Evolutionary conservation across 2,113 vertebrate species (phyloP).

Genomic region (Ailurus styani): DNA sequence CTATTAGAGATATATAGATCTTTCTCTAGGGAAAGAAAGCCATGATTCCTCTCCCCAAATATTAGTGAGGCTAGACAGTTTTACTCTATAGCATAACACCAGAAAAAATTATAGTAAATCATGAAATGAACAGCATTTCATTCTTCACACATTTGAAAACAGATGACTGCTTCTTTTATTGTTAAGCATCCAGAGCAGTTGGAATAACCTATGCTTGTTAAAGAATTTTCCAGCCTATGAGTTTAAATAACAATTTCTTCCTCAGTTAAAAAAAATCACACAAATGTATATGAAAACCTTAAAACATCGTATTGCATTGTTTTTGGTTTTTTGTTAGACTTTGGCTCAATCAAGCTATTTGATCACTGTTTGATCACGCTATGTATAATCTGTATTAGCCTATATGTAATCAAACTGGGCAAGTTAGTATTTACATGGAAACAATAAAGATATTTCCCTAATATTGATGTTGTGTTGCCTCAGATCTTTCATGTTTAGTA

Average conservation of each 20-base stretch:
- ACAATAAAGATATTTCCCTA: not conserved
- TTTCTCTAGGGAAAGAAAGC: not conserved
- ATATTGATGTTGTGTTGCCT: not conserved
- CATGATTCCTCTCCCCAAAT: not conserved
- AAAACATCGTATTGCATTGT: not conserved
- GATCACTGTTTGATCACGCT: not conserved
- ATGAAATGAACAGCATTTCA: not conserved
- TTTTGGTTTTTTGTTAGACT: not conserved
- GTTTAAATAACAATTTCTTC: slow-evolving; percentile 43
- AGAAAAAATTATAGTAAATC: not conserved
- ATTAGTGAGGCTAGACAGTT: not conserved
- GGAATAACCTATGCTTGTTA: not conserved
- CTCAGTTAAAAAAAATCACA: not conserved
- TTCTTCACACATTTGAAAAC: not conserved
- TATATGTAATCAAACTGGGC: not conserved
- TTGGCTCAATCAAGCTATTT: not conserved
- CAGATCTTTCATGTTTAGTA: not conserved
- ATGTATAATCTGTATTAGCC: not conserved
- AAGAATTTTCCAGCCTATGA: not conserved
- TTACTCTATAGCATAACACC: not conserved
- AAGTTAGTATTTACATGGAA: not conserved
- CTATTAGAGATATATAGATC: not conserved
- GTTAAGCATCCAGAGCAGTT: not conserved
- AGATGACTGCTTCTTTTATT: not conserved
- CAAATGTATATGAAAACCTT: not conserved